These are phyloP conservation scores for Laterallus jamaicensis DNA, from an alignment of 2,113 vertebrate species.

Conservation along the genomic window DNA sequence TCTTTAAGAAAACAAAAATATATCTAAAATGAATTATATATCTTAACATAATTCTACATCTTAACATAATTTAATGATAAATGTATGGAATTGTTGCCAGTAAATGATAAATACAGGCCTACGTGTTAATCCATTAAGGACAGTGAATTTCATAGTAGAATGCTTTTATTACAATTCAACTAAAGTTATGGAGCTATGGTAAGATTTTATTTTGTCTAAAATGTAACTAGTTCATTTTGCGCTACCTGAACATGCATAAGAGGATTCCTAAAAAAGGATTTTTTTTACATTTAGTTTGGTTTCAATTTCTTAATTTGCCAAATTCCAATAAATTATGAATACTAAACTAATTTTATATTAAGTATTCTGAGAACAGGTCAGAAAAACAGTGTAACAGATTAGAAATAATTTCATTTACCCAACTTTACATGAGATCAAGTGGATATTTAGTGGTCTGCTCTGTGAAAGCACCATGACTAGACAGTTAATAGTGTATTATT, in stretches of 20 bases:
- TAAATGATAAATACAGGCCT: background rate
- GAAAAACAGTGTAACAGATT: background rate
- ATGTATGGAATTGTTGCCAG: background rate
- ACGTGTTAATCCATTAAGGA: background rate
- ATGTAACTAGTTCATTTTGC: background rate
- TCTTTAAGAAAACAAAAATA: background rate
- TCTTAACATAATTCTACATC: background rate
- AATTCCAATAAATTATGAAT: background rate
- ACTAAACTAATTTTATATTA: background rate
- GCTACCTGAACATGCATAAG: background rate
- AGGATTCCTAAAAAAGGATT: accelerated
- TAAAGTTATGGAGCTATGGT: background rate
- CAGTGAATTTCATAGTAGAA: background rate
- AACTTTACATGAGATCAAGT: background rate
- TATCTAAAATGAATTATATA: background rate
- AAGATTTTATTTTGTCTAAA: background rate
- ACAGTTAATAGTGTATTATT: background rate
- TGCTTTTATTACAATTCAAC: background rate
- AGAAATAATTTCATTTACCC: background rate
- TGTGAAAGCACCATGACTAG: background rate
- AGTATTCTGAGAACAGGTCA: background rate
- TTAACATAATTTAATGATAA: background rate
- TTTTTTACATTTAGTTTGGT: background rate
- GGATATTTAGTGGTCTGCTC: background rate
- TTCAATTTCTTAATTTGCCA: background rate